Evolutionary conservation across 2,888 invertebrate species (phyloP), one percentile per base, ranked within the genome.

Genomic region (Gymnosoma rotundatum): DNA sequence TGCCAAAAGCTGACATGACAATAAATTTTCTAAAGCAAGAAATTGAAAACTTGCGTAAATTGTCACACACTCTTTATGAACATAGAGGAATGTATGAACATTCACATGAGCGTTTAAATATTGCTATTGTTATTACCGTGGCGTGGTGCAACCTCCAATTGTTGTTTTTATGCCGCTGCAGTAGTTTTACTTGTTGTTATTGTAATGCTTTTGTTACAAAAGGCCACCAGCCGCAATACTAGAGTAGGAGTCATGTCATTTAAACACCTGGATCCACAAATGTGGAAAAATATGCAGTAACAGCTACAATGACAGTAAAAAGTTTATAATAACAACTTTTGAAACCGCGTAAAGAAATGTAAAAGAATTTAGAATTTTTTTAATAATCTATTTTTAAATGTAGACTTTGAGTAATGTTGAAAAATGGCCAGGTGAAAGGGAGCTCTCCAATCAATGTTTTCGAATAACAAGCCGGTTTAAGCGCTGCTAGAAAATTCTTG

Each of bases 211-310:
- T 54, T 70, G 48, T 60, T 78, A 8, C 32, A 63, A 50, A 18
- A 50, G 12, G 32, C 52, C 12, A 63, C 52, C 12, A 63, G 56
- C 78, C 38, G 63, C 70, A 69, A 52, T 36, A 60, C 54, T 78
- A 60, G 70, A 84, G 81, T 84, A 81, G 84, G 81, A 84, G 84
- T 84, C 81, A 74, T 84, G 81, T 81, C 74, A 81, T 63, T 78
- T 69, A 81, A 84, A 84, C 84, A 84, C 84, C 84, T 84, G 84
- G 84, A 84, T 84, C 74, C 81, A 84, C 74, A 81, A 84, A 84
- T 81, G 84, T 84, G 84, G 69, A 84, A 84, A 81, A 78, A 81
- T 80, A 66, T 78, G 36, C 58, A 73, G 52, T 63, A 81, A 81
- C 80, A 81, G 75, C 75, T 56, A 74, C 69, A 63, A 50, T 12